Percentiles rank a stretch among this genome's conserved stretches.
Conservation (phyloP, 2,113 vertebrate species). For the Syngnathoides biaculeatus region DNA sequence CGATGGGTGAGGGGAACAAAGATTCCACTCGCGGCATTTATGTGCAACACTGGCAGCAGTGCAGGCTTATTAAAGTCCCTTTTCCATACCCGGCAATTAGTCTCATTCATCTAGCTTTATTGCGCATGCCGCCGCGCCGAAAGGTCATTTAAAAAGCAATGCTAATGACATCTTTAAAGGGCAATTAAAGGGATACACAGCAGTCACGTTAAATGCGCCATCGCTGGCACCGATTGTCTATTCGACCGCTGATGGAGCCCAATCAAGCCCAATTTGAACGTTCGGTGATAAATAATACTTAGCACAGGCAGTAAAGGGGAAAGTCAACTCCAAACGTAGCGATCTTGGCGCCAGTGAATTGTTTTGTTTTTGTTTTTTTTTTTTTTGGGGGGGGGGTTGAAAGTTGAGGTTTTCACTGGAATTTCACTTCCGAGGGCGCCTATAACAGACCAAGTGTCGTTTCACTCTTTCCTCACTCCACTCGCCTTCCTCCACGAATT, state of each 20-base stretch:
- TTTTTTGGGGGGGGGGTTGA: too few relatives aligned
- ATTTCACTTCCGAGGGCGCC: too few relatives aligned
- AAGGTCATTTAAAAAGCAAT: constrained; percentile 35
- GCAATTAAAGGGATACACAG: constrained; percentile 53
- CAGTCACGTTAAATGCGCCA: constrained; percentile 51
- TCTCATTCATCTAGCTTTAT: constrained; percentile 27
- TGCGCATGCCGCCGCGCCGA: constrained; percentile 34
- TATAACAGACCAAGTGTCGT: too few relatives aligned
- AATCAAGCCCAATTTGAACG: constrained; percentile 44
- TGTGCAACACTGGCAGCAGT: constrained; percentile 1
- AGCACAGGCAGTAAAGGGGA: constrained; percentile 23
- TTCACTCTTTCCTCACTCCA: constrained; percentile 22
- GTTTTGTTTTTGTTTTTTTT: too few relatives aligned
- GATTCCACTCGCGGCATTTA: neutral
- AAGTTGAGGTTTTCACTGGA: too few relatives aligned
- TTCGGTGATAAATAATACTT: constrained; percentile 26
- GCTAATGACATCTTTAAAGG: constrained; percentile 40
- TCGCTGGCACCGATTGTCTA: constrained; percentile 40
- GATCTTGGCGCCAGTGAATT: too few relatives aligned
- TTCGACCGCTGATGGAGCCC: constrained; percentile 40
- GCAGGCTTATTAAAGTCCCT: constrained; percentile 3
- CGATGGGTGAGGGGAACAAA: neutral
- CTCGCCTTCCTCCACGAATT: constrained; percentile 22
- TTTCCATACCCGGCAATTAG: constrained; percentile 32
- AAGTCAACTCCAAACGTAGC: constrained; percentile 21